Evolutionary conservation across 2,888 invertebrate species (phyloP).

Genomic region (Meloe dianella): DNA sequence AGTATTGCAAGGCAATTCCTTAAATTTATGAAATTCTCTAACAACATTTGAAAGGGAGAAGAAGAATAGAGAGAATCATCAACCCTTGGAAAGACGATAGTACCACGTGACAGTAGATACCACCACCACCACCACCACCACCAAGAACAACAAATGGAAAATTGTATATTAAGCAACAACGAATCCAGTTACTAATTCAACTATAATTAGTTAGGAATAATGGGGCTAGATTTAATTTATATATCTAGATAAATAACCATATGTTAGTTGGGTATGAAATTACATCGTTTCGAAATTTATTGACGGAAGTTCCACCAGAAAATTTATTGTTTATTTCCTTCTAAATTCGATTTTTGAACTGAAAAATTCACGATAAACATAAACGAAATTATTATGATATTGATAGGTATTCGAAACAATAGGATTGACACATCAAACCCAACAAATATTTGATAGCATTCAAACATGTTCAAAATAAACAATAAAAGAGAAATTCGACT

Average conservation of each 20-base stretch:
- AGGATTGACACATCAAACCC: constrained; percentile 26
- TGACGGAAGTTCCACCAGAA: constrained; percentile 12
- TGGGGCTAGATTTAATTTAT: constrained; percentile 45
- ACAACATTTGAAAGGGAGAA: constrained; percentile 17
- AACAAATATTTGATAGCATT: constrained; percentile 31
- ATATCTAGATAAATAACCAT: constrained; percentile 35
- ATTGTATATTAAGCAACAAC: constrained; percentile 8
- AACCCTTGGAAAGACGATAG: constrained; percentile 28
- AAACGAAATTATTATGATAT: neutral
- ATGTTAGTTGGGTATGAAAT: constrained; percentile 40
- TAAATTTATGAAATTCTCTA: constrained; percentile 34
- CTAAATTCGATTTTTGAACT: too few relatives aligned
- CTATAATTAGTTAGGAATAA: constrained; percentile 47
- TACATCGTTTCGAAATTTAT: constrained; percentile 40
- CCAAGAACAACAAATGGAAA: constrained; percentile 5
- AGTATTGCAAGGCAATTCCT: constrained; percentile 28
- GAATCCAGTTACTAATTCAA: constrained; percentile 43
- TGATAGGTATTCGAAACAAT: constrained; percentile 19
- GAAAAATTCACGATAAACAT: neutral
- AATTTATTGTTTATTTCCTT: constrained; percentile 15
- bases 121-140: too few relatives aligned
- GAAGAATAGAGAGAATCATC: constrained; percentile 7
- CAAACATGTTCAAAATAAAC: constrained; percentile 23
- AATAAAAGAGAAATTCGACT: constrained; percentile 26
- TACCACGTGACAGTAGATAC: constrained; percentile 14